These are phyloP conservation scores for Bombycilla garrulus DNA, from an alignment of 2,113 vertebrate genomes.

Conservation along the genomic window DNA sequence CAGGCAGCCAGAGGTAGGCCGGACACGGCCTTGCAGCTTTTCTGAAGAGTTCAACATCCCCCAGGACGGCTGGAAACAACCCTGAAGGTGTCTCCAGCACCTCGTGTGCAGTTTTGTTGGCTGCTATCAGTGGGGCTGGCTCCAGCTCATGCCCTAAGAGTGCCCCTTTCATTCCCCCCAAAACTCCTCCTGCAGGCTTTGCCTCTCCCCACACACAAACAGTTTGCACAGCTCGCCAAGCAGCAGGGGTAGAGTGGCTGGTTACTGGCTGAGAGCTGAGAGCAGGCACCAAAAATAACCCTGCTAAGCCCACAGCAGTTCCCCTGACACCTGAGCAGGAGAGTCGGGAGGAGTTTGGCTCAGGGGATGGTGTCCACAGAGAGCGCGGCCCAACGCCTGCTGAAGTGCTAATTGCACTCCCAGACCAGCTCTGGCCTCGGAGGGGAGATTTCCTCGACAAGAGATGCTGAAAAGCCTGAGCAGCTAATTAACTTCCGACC, in stretches of 20 bases:
- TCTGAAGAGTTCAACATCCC: neutral
- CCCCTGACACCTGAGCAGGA: neutral
- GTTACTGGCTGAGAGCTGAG: neutral
- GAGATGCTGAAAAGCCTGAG: neutral
- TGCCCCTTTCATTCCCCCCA: too few species aligned
- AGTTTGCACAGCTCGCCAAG: fast-evolving
- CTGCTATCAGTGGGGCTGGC: neutral
- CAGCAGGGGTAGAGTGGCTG: neutral
- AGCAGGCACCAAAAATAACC: constrained; percentile 3
- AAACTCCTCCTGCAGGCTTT: neutral
- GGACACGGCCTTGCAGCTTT: neutral
- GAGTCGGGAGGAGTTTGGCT: neutral
- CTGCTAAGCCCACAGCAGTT: neutral
- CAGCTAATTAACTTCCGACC: constrained; percentile 14
- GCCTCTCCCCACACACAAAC: neutral
- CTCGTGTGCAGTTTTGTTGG: neutral
- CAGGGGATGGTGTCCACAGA: neutral
- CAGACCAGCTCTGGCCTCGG: neutral
- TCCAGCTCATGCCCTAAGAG: neutral
- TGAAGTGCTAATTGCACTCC: constrained; percentile 4
- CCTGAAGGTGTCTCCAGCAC: neutral
- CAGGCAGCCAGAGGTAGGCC: neutral
- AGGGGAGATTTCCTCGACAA: neutral
- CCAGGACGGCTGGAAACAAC: neutral
- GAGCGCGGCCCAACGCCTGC: neutral